Base-by-base conservation (phyloP, 2,888 invertebrate genomes). In the Scaptomyza flava region DNA sequence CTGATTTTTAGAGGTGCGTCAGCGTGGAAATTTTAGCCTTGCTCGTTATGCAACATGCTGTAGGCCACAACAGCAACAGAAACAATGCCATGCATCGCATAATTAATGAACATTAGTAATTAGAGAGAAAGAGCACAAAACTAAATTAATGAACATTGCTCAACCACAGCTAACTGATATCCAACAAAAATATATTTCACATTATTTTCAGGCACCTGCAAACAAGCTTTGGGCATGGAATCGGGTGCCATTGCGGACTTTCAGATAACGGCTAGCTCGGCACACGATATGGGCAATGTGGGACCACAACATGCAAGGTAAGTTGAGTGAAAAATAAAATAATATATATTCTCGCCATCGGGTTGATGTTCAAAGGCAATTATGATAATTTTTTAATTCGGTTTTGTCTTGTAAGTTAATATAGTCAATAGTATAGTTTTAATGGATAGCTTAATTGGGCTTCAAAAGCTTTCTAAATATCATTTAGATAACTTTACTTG, bases 261-360 rank as follows among this genome's bases (percentile, higher is more conserved):
- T 79, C 95, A 96, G 91, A 95, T 96, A 91, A 94, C 95, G 61
- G 96, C 96, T 73, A 96, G 96, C 88, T 96, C 96, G 52, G 95
- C 96, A 77, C 96, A 96, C 92, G 96, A 96, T 91, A 94, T 94
- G 86, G 94, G 94, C 85, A 96, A 95, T 91, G 96, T 96, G 67
- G 96, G 96, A 83, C 96, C 97, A 41, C 95, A 95, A 88, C 95
- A 95, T 92, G 96, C 95, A 91, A 95, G 97, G 96, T 96, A 92
- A 93, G 93, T 81, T 12, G 0, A 27, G 31, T 34, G 17, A 0
- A 2, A 27, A 31, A 59, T 11, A 23, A n/a, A 60, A 8, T 3
- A 17, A n/a, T 36, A 48, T 4, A 27, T 33, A 12, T 11, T 0
- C 27, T 27, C 3, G 23, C 23, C 23, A 23, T 23, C 23, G 4